These are phyloP conservation scores for Drosophila leonis DNA, from an alignment of 2,888 invertebrate species.

Conservation along the genomic window DNA sequence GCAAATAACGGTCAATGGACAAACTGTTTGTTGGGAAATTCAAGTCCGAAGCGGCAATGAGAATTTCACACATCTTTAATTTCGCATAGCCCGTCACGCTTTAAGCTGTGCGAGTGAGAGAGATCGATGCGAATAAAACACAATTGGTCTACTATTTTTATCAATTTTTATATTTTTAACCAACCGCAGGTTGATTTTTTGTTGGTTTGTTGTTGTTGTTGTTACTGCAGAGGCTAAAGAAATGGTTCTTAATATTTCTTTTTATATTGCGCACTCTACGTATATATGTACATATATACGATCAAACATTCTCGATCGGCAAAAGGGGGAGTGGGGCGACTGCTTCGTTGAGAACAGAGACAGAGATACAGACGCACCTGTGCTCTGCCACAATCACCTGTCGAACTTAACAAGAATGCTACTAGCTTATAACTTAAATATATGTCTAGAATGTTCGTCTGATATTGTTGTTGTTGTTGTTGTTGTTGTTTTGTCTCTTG, in stretches of 20 bases:
- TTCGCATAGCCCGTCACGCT: background rate
- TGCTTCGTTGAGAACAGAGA: conserved; percentile 16
- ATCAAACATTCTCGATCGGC: conserved; percentile 26
- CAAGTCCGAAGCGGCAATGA: background rate
- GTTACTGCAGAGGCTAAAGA: conserved; percentile 50
- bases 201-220: conserved; percentile 75
- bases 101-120: background rate
- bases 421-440: conserved; percentile 43
- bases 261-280: conserved; percentile 26
- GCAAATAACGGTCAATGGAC: background rate
- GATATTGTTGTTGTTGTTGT: conserved; percentile 20
- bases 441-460: conserved; percentile 33
- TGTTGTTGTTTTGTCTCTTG: conserved; percentile 15
- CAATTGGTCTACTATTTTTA: conserved; percentile 81
- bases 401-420: conserved; percentile 49
- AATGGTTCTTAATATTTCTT: conserved; percentile 31
- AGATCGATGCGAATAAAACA: conserved; percentile 40
- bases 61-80: background rate
- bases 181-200: conserved; percentile 75
- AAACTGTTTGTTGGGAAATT: background rate
- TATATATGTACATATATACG: too few relatives aligned
- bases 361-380: background rate
- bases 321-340: conserved; percentile 11
- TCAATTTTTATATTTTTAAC: conserved; percentile 83
- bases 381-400: conserved; percentile 15